These are phyloP conservation scores for Desmophyllum pertusum DNA, from an alignment of 92 coral and sea anemone species.

Conservation along the genomic window DNA sequence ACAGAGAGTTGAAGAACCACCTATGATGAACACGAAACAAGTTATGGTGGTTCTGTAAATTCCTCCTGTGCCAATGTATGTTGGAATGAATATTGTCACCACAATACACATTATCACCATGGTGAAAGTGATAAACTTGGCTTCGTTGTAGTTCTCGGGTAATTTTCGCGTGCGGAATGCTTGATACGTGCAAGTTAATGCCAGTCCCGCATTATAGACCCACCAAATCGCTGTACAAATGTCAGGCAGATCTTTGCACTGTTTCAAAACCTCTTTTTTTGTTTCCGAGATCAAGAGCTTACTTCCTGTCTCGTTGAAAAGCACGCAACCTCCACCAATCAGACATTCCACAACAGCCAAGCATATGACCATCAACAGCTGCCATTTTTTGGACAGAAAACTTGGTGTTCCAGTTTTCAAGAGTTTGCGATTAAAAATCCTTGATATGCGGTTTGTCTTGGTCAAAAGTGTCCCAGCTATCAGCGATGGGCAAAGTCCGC, in stretches of 20 bases:
- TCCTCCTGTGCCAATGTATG: slow-evolving; percentile 81
- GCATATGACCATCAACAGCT: slow-evolving; percentile 72
- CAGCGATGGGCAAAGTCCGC: slow-evolving; percentile 74
- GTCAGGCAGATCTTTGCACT: slow-evolving; percentile 66
- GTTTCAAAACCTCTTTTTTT: slow-evolving; percentile 72
- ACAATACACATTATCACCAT: slow-evolving; percentile 87
- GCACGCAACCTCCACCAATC: slow-evolving; percentile 55
- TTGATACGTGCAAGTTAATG: slow-evolving; percentile 87
- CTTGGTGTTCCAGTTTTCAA: slow-evolving; percentile 78
- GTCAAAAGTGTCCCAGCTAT: slow-evolving; percentile 86
- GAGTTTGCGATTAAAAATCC: slow-evolving; percentile 85
- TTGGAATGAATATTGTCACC: slow-evolving; percentile 80
- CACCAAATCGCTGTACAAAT: slow-evolving; percentile 80
- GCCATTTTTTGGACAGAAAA: slow-evolving; percentile 83
- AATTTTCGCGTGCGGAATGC: slow-evolving; percentile 89
- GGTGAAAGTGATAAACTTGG: slow-evolving; percentile 89
- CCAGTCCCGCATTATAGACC: slow-evolving; percentile 85
- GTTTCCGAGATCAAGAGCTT: slow-evolving; percentile 58
- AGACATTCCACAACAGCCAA: slow-evolving; percentile 65
- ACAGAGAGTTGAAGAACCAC: slow-evolving; percentile 70
- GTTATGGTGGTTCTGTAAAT: slow-evolving; percentile 80
- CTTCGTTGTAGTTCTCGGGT: slow-evolving; percentile 97
- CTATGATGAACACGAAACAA: slow-evolving; percentile 83
- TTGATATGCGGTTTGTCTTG: slow-evolving; percentile 88
- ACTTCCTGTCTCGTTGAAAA: slow-evolving; percentile 64